Base-by-base conservation (phyloP, 35 echinoderm and acorn worm genomes). In the Stichopus chloronotus region DNA sequence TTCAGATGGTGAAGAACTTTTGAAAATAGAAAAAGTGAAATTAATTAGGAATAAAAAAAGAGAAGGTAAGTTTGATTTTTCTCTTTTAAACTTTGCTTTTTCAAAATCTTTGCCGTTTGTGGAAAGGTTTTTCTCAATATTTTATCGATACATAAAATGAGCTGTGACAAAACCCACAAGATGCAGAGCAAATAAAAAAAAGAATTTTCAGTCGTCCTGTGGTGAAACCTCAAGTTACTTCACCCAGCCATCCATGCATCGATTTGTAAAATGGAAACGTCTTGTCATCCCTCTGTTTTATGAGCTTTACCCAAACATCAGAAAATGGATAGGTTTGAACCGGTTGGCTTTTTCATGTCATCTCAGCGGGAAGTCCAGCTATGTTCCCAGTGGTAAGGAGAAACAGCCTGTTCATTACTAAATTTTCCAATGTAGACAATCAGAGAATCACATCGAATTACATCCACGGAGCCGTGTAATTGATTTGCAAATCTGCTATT, bases 21-120 rank as follows among this genome's bases (percentile, higher is more conserved):
- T 94, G 68, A 90, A 90, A 59, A 96, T 98, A 78, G 94, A 98
- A 86, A 98, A 96, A 95, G 97, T 98, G n/a, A 94, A 93, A 83
- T 90, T 98, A 13, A 88, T 98, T 79, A 55, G 94, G 87, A 98
- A 98, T 95, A 93, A 96, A 78, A 96, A 93, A 92, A 91, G 95
- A 93, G 95, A 98, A 94, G 82, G 82, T 85, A 85, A 22, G 82
- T 85, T 85, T 78, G 23, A 5, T 85, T 14, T 90, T 13, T 23
- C 7, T 12, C 20, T 30, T 71, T 88, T 58, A 53, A 12, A 25
- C n/a, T 25, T 79, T 79, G 52, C 21, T 9, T 23, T 79, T 9
- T 79, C 14, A 8, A 43, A 43, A 43, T 43, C 1, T 43, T 43
- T 43, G 30, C 59, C 59, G 59, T 14, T 65, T 65, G 61, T 65